phyloP scores from a whole-genome alignment of 2,888 invertebrate species.

The Amphipyra berbera region DNA sequence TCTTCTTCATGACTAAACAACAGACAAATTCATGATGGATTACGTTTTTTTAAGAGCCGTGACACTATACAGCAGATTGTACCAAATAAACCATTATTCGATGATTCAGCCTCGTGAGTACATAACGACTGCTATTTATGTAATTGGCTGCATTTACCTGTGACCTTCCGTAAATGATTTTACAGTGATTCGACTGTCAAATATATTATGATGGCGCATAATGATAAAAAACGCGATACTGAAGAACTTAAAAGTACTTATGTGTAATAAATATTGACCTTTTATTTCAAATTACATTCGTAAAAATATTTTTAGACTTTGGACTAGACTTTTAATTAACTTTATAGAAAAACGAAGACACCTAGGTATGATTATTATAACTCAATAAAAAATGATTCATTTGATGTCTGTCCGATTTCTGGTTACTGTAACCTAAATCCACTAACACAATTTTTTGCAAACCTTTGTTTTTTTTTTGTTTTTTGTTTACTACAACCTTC shows the following conservation, averaged over 20 bases:
- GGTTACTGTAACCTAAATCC: no score
- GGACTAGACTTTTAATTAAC: no score
- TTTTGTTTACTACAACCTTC: no score
- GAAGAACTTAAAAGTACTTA: background rate
- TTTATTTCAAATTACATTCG: no score
- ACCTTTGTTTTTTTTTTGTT: no score
- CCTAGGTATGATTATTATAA: background rate
- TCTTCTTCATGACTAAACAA: background rate
- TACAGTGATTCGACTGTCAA: background rate
- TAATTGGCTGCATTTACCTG: constrained; percentile 34
- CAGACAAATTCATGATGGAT: background rate
- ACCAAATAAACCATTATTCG: constrained; percentile 14
- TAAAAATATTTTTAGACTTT: no score
- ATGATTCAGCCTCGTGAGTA: constrained; percentile 15
- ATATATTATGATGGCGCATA: background rate
- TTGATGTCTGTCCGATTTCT: no score
- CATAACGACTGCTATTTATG: constrained; percentile 36
- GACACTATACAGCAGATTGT: background rate
- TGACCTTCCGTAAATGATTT: constrained; percentile 37
- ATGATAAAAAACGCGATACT: background rate
- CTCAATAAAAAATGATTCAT: no score
- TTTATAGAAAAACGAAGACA: no score
- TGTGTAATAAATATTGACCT: no score
- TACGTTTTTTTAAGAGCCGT: background rate
- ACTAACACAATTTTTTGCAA: no score